These are phyloP conservation scores for Rhipidura dahli DNA, from an alignment of 2,113 vertebrate species.

Conservation along the genomic window DNA sequence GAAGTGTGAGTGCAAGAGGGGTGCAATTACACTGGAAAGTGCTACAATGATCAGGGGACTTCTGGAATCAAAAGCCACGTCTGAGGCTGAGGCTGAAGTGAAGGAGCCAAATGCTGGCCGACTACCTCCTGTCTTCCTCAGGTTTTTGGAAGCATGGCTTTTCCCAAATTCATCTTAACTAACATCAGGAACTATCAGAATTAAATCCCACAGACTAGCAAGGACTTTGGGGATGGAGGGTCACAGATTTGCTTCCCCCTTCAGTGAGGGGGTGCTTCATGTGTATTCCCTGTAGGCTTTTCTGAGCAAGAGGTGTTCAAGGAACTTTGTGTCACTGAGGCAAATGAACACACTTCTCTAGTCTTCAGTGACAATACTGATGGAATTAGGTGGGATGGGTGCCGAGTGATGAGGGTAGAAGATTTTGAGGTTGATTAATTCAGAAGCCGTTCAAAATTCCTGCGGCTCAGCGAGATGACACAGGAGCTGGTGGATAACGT, in stretches of 20 bases:
- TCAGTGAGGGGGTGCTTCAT: neutral
- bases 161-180: neutral
- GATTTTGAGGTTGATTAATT: neutral
- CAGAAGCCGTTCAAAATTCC: neutral
- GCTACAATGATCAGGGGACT: rapidly evolving
- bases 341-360: neutral
- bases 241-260: neutral
- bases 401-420: neutral
- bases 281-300: neutral
- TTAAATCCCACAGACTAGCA: neutral
- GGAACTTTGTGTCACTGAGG: neutral
- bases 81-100: neutral
- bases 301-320: neutral
- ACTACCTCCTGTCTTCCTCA: neutral
- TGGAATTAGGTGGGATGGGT: neutral
- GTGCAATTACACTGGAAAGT: neutral
- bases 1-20: neutral
- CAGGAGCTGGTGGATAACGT: neutral
- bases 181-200: neutral
- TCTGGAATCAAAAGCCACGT: neutral
- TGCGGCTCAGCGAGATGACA: neutral
- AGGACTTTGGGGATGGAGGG: neutral
- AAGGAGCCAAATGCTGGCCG: rapidly evolving
- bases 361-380: neutral
- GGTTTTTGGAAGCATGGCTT: neutral